These are phyloP conservation scores for Sylvilagus bachmani DNA, from an alignment of 2,113 vertebrate genomes.

Conservation along the genomic window DNA sequence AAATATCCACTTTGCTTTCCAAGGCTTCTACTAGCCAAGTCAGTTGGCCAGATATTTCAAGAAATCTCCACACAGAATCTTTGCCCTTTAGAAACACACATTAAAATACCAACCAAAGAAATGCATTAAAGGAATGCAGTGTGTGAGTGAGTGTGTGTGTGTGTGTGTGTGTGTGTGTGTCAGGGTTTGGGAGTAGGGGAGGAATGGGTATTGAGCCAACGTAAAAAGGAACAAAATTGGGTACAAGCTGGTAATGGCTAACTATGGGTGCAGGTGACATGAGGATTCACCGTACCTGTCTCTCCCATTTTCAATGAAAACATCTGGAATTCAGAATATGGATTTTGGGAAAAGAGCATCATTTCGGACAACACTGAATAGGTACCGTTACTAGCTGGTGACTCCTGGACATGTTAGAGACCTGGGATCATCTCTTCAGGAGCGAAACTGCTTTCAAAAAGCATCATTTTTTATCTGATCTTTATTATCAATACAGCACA, in stretches of 20 bases:
- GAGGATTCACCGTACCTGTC: background rate
- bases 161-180: too few relatives aligned
- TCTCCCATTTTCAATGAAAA: background rate
- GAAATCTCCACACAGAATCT: background rate
- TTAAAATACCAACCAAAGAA: background rate
- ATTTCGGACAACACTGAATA: background rate
- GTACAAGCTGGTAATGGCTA: background rate
- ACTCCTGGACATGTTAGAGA: background rate
- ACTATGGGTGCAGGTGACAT: background rate
- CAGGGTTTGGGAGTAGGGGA: accelerated
- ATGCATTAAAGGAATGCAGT: background rate
- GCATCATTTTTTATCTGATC: background rate
- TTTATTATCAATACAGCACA: background rate
- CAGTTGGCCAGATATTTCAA: background rate
- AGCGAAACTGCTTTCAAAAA: background rate
- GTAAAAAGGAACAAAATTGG: background rate
- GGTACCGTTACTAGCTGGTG: background rate
- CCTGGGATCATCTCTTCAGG: background rate
- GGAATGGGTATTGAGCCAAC: too few relatives aligned
- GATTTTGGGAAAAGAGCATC: background rate
- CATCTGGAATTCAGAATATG: background rate
- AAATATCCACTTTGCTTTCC: background rate
- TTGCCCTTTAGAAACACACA: background rate
- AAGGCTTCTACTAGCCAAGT: background rate
- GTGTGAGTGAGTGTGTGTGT: too few relatives aligned